Percentiles rank a stretch among this genome's conserved stretches.
phyloP scores from a whole-genome alignment of 2,113 vertebrate genomes.

The Seriola aureovittata region DNA sequence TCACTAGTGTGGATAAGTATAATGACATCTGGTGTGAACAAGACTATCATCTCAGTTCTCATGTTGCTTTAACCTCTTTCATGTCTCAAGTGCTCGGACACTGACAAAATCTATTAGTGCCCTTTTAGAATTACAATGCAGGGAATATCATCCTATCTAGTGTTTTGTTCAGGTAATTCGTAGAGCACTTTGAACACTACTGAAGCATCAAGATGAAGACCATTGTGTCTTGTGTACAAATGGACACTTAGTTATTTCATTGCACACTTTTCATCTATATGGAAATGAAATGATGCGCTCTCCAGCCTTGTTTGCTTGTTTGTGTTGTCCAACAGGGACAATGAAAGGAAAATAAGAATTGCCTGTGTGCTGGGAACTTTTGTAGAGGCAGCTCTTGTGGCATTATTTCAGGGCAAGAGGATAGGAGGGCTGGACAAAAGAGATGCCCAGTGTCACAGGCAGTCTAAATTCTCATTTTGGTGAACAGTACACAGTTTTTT shows the following conservation, averaged over 20 bases:
- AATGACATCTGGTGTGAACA: slow-evolving; percentile 70
- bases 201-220: slow-evolving; percentile 81
- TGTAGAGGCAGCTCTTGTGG: slow-evolving; percentile 63
- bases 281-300: slow-evolving; percentile 82
- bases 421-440: slow-evolving; percentile 53
- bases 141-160: slow-evolving; percentile 76
- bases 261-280: slow-evolving; percentile 83
- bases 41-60: slow-evolving; percentile 61
- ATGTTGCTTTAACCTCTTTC: slow-evolving; percentile 78
- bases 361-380: slow-evolving; percentile 68
- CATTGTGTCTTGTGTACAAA: slow-evolving; percentile 80
- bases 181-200: slow-evolving; percentile 76
- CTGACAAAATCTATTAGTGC: slow-evolving; percentile 81
- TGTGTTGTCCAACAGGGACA: slow-evolving; percentile 76
- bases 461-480: slow-evolving; percentile 63
- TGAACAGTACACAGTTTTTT: slow-evolving; percentile 43
- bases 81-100: slow-evolving; percentile 80
- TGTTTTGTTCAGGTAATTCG: slow-evolving; percentile 82
- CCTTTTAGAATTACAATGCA: slow-evolving; percentile 78
- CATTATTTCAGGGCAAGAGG: slow-evolving; percentile 66
- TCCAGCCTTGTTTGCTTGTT: slow-evolving; percentile 79
- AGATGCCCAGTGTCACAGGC: slow-evolving; percentile 62
- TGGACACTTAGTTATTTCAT: slow-evolving; percentile 82
- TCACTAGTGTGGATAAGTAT: slow-evolving; percentile 52
- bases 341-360: slow-evolving; percentile 79